A percentile compares a stretch with the other conserved stretches of the same genome.
phyloP scores from a whole-genome alignment of 2,797 vertebrate species.

The Mycteria americana region DNA sequence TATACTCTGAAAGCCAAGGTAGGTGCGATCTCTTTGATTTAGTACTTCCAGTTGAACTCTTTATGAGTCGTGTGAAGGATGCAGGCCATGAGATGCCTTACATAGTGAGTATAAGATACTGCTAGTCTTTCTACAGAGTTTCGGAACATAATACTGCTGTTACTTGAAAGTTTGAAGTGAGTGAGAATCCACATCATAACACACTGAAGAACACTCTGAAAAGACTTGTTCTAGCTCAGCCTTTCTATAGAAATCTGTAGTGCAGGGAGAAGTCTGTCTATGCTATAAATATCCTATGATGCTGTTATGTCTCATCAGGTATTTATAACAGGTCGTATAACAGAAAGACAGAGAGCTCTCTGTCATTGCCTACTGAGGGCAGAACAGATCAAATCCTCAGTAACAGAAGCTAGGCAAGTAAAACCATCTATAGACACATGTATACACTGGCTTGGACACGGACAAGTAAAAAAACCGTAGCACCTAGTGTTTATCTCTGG shows the following conservation, averaged over 20 bases:
- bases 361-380: not conserved
- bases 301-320: not conserved
- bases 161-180: not conserved
- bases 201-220: not conserved
- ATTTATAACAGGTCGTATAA: not conserved
- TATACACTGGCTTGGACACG: not conserved
- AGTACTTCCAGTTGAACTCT: not conserved
- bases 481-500: not conserved
- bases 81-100: not conserved
- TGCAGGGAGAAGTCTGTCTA: not conserved
- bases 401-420: not conserved
- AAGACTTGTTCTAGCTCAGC: not conserved
- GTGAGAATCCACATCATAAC: not conserved
- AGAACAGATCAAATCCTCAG: not conserved
- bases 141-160: not conserved
- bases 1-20: accelerated
- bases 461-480: not conserved
- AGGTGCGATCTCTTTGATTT: not conserved
- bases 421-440: not conserved
- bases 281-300: not conserved
- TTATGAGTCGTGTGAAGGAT: not conserved
- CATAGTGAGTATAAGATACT: not conserved
- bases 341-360: not conserved
- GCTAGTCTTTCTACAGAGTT: not conserved
- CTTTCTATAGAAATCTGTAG: not conserved